Evolutionary conservation across 2,113 vertebrate species (phyloP), one percentile per base, ranked within the genome.

Genomic region (Chloropsis hardwickii): DNA sequence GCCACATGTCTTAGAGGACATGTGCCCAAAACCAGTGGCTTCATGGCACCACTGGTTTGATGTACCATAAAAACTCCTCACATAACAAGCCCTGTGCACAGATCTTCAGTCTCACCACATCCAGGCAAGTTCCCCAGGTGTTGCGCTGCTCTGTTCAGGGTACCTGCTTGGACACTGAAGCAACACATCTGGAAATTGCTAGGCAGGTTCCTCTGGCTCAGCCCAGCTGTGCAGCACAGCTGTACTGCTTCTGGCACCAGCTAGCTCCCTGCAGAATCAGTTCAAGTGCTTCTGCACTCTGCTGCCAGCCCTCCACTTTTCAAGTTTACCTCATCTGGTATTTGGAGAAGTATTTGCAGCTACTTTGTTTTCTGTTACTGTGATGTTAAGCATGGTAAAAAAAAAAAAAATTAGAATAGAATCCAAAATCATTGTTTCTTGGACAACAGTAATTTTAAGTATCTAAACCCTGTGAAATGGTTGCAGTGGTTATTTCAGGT

Each of bases 41-140:
- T 65, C 29, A 29, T 16, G n/a, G 31, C 37, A 9, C 25, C 18
- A 9, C 9, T 10, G 53, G 19, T 18, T 79, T 80, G 28, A 22
- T 0, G 6, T 31, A 48, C 44, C 40, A 29, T 7, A 12, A 33
- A 65, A 86, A 1, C 33, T 79, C 27, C n/a, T 13, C 53, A 28
- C 17, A 5, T 9, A 51, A 45, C 13, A 61, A 86, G 10, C 0
- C 0, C 33, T 20, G 28, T 22, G 28, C 42, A 58, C 39, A 48
- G 23, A 39, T 45, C 42, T 83, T 67, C 67, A 27, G 1, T 24
- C 47, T 77, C 64, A 54, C 6, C 17, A 6, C 33, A 53, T 31
- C 15, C 58, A 79, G 19, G 35, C 14, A 24, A 29, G 48, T 66
- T 76, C 62, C 45, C 39, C 44, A 9, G 23, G 58, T 8, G 9